Evolutionary conservation across 2,888 invertebrate species (phyloP).

Genomic region (Nymphalis polychloros): DNA sequence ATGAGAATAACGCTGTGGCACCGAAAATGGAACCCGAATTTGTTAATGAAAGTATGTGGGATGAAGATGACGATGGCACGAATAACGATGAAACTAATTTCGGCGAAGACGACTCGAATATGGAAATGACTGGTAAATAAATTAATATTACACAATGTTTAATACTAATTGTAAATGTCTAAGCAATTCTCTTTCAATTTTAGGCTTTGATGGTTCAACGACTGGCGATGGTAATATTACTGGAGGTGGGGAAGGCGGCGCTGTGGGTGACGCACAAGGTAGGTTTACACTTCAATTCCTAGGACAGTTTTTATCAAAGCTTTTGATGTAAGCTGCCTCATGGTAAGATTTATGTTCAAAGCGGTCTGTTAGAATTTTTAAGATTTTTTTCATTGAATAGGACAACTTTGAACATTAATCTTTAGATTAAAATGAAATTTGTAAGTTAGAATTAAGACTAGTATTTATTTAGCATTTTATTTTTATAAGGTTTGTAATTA

Average conservation of each 20-base stretch:
- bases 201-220: slow-evolving; percentile 78
- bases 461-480: slow-evolving; percentile 10
- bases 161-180: too few species aligned
- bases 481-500: slow-evolving; percentile 32
- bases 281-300: slow-evolving; percentile 62
- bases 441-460: slow-evolving; percentile 57
- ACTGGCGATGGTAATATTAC: slow-evolving; percentile 78
- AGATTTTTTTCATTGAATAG: slow-evolving; percentile 1
- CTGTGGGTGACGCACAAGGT: slow-evolving; percentile 82
- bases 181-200: neutral
- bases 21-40: slow-evolving; percentile 86
- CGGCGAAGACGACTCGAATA: slow-evolving; percentile 85
- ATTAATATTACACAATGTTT: too few species aligned
- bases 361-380: neutral
- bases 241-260: slow-evolving; percentile 77
- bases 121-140: slow-evolving; percentile 81
- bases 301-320: slow-evolving; percentile 38
- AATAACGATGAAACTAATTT: slow-evolving; percentile 84
- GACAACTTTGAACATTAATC: slow-evolving; percentile 44
- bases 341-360: slow-evolving; percentile 40
- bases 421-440: slow-evolving; percentile 72
- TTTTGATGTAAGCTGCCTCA: slow-evolving; percentile 35
- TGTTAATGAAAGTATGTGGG: slow-evolving; percentile 83
- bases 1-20: slow-evolving; percentile 81
- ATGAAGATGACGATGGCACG: slow-evolving; percentile 83